A percentile compares a stretch with the other conserved stretches of the same genome.
Evolutionary conservation across 2,113 vertebrate genomes (phyloP).

Genomic region (rabbit (Oryctolagus cuniculus)): mOryCun1.1 NC_091444.1:34864501-34865000

Average conservation of each 20-base stretch:
- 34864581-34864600: too few relatives aligned
- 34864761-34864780: background rate
- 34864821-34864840: background rate
- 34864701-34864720: too few relatives aligned
- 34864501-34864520: too few relatives aligned
- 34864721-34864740: background rate
- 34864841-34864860: background rate
- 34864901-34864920: background rate
- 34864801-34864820: background rate
- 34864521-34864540: too few relatives aligned
- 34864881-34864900: background rate
- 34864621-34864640: too few relatives aligned
- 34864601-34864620: too few relatives aligned
- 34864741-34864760: background rate
- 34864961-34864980: background rate
- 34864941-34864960: background rate
- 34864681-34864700: too few relatives aligned
- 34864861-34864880: background rate
- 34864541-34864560: too few relatives aligned
- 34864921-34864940: background rate
- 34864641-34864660: too few relatives aligned
- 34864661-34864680: too few relatives aligned
- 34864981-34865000: background rate
- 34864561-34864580: too few relatives aligned
- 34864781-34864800: background rate